Conservation (phyloP, 2,113 vertebrate species). For the Hippocampus guttulatus region DNA sequence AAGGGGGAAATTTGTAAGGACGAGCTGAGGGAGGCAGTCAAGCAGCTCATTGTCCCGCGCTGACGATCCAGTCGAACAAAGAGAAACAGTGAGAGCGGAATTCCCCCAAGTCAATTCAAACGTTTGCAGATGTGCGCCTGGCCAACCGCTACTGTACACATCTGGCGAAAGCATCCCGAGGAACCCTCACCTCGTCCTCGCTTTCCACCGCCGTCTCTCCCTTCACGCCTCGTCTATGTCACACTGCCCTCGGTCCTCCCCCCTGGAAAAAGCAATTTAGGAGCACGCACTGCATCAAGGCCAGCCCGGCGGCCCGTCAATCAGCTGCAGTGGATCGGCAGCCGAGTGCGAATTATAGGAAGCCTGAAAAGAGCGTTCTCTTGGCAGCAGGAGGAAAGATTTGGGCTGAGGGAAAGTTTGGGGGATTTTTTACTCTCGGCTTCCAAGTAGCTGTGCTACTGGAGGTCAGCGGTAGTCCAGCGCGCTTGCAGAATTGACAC, state of each 20-base stretch:
- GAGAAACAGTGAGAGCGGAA: conserved; percentile 50
- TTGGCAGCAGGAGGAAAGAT: conserved; percentile 34
- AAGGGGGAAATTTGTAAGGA: conserved; percentile 44
- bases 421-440: conserved; percentile 61
- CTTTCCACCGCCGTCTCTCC: conserved; percentile 14
- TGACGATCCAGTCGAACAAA: conserved; percentile 36
- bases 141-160: conserved; percentile 59
- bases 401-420: conserved; percentile 59
- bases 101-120: conserved; percentile 62
- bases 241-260: conserved; percentile 29
- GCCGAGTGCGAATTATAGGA: conserved; percentile 35
- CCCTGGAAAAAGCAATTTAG: conserved; percentile 57
- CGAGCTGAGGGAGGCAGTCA: conserved; percentile 42
- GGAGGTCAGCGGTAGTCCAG: conserved; percentile 52
- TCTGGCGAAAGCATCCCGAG: conserved; percentile 47
- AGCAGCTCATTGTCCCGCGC: conserved; percentile 49
- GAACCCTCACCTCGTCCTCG: conserved; percentile 3
- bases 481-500: conserved; percentile 8
- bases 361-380: conserved; percentile 63
- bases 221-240: conserved; percentile 18
- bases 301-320: conserved; percentile 28
- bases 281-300: conserved; percentile 26
- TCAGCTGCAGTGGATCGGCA: conserved; percentile 33
- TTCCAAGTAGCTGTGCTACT: conserved; percentile 49
- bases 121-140: conserved; percentile 65